Base-by-base conservation (phyloP, 2,113 vertebrate species). In the Labeo catla region DNA sequence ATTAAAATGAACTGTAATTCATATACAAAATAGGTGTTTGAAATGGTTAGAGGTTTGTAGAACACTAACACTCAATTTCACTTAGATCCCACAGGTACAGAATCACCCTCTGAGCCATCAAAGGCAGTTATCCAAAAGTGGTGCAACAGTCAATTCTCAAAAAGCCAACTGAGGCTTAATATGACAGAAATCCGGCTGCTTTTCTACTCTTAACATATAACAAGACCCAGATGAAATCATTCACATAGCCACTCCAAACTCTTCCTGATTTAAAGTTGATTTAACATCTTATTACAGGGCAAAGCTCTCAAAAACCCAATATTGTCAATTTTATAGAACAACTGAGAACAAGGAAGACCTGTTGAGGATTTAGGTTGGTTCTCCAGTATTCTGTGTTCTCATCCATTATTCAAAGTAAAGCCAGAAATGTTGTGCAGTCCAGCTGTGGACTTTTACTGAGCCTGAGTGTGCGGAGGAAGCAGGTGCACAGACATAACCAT, bases 401-500 rank as follows among this genome's bases (percentile, higher is more conserved):
- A 66, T 85, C 80, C 83, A 89, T 93, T 90, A 90, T 88, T 70
- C 13, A 59, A 59, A 28, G 7, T 50, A n/a, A 73, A 81, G 39
- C 9, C 21, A 76, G 11, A n/a, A n/a, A 61, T 59, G 39, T 45
- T 15, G 63, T 86, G 52, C 45, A 2, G 28, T 28, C 15, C 89
- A 91, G 86, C 90, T 91, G 84, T 66, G 79, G 86, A 59, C 79
- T 85, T 83, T 89, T 83, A 90, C 90, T 87, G 73, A 81, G 86
- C 86, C 84, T 88, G 90, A 90, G 86, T 88, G 86, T 89, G 91
- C 90, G 90, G 88, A 88, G 87, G 81, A 88, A 91, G 85, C 90
- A 89, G 91, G 84, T 90, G 90, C 85, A 88, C 90, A 89, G 89
- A 90, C 86, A 91, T 91, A 91, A 91, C 89, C 90, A 89, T 90